Base-by-base conservation (phyloP, 2,888 invertebrate genomes). In the Mesopsocus fuscifrons region DNA sequence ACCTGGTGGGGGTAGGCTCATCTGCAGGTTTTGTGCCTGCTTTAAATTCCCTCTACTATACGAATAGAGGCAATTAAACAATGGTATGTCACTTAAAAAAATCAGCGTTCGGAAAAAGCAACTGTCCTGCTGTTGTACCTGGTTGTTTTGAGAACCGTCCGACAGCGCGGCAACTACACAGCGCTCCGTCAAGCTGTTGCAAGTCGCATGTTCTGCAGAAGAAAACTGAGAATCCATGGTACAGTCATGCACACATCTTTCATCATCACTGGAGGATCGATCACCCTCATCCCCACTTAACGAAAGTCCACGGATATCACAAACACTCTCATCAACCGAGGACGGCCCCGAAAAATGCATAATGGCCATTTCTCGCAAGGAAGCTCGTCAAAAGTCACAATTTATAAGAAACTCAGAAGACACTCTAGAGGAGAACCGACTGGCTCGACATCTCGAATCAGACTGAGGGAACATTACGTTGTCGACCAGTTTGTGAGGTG, bases 231-330 rank as follows among this genome's bases (percentile, higher is more conserved):
- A 13, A 38, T 38, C 38, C 38, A 38, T 38, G 20, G 17, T 4
- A 38, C 38, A 41, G 23, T 41, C 22, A 16, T 34, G 26, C 18
- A 20, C 41, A 41, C 32, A 30, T 20, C 16, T 42, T 40, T 13
- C 23, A 16, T 15, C 43, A 40, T 44, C 44, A 20, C 32, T 38
- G 9, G 23, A 15, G 9, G 18, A 41, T 11, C 31, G 6, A 15
- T 6, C 44, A 13, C 17, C 42, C 20, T 43, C 44, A 4, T 44
- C 44, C 9, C 41, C 46, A 33, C 45, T 41, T n/a, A 32, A 11
- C 26, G 26, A 26, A 6, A 26, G 26, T 9, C 11, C 8, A 6
- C 26, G 26, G 11, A 26, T 9, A 26, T 26, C 26, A 26, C 26
- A 26, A 11, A 26, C 6, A 26, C 11, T 26, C 6, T 26, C 26